Evolutionary conservation across 2,888 invertebrate genomes (phyloP).

Genomic region (Pyrocoelia pectoralis): DNA sequence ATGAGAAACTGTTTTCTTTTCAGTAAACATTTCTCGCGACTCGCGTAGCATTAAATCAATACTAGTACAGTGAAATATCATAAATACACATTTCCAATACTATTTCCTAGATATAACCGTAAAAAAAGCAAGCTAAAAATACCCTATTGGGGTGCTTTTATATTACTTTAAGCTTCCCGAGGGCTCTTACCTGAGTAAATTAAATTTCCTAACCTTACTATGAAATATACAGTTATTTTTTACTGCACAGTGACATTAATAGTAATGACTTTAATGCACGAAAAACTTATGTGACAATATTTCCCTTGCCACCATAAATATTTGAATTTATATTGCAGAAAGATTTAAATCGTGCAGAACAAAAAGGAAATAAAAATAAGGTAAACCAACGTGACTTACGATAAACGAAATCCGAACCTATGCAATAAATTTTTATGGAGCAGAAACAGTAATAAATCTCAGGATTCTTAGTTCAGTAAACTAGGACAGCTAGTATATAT

Average conservation of each 20-base stretch:
- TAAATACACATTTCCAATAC: background rate
- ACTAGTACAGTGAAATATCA: background rate
- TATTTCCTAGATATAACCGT: constrained; percentile 1
- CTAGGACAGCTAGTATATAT: no score
- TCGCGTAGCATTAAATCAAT: background rate
- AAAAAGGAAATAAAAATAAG: constrained; percentile 17
- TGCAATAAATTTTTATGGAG: constrained; percentile 20
- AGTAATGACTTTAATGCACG: background rate
- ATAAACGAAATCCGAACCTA: constrained; percentile 15
- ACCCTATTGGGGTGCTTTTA: background rate
- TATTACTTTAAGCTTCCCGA: constrained; percentile 6
- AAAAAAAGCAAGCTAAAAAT: background rate
- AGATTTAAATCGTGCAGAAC: background rate
- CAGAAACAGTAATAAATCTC: constrained; percentile 15
- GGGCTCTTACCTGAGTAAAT: background rate
- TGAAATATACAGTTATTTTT: background rate
- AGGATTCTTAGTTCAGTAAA: no score
- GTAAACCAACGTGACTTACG: constrained; percentile 19
- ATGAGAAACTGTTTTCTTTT: background rate
- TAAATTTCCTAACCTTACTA: background rate
- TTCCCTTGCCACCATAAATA: background rate
- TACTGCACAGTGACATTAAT: constrained; percentile 1
- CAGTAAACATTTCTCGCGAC: background rate
- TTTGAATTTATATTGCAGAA: constrained; percentile 3
- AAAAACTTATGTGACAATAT: background rate